Percentiles rank a stretch among this genome's conserved stretches.
These are phyloP conservation scores for Synanthedon vespiformis DNA, from an alignment of 2,888 invertebrate genomes.

Conservation along the genomic window DNA sequence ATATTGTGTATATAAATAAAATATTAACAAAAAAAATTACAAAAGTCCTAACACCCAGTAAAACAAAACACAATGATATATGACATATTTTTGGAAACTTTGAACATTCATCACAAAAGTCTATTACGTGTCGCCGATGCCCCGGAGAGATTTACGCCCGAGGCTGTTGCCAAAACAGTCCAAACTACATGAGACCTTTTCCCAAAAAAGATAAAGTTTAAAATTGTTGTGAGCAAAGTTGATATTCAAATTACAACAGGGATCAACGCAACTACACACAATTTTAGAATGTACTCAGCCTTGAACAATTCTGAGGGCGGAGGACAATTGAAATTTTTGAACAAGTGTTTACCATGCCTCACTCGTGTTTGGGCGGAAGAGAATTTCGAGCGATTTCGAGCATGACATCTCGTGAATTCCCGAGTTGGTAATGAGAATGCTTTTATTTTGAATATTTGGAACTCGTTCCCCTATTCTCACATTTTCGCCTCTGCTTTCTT, in stretches of 20 bases:
- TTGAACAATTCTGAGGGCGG: neutral
- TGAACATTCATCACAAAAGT: neutral
- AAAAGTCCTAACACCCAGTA: too few species aligned
- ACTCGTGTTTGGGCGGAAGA: too few species aligned
- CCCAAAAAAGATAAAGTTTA: neutral
- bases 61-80: neutral
- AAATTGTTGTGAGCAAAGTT: neutral
- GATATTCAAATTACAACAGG: neutral
- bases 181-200: neutral
- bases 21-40: too few species aligned
- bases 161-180: neutral
- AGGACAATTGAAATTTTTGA: neutral
- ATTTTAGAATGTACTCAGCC: neutral
- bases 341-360: too few species aligned
- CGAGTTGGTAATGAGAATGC: too few species aligned
- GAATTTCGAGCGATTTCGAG: too few species aligned
- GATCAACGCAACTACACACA: neutral
- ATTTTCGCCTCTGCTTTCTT: too few species aligned
- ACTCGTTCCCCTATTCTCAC: too few species aligned
- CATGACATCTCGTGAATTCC: too few species aligned
- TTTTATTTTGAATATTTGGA: too few species aligned
- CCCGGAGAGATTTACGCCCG: neutral
- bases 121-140: neutral
- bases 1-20: too few species aligned
- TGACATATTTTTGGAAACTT: neutral